phyloP scores from a whole-genome alignment of 2,113 vertebrate genomes.

The Menura novaehollandiae region DNA sequence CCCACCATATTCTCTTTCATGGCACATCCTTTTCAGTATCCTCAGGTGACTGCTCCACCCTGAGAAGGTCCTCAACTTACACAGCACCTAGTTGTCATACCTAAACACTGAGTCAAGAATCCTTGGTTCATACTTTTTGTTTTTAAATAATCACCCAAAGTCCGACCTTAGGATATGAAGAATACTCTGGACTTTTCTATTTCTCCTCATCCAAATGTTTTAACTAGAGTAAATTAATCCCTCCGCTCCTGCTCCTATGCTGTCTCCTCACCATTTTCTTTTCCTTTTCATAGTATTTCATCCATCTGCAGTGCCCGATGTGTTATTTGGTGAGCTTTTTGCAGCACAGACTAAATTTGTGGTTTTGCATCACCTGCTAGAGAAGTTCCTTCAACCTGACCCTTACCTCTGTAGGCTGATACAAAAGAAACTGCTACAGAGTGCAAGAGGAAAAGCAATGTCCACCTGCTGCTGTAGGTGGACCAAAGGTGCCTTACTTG shows the following conservation, averaged over 20 bases:
- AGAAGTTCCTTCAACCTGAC: not conserved
- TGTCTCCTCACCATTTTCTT: not conserved
- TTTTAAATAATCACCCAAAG: not conserved
- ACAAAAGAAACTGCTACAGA: not conserved
- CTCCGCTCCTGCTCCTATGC: not conserved
- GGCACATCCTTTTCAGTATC: not conserved
- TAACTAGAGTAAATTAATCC: not conserved
- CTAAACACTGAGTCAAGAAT: not conserved
- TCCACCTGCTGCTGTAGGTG: not conserved
- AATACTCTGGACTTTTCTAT: not conserved
- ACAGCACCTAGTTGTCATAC: not conserved
- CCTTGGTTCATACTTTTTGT: not conserved
- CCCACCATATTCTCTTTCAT: not conserved
- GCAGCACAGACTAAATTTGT: not conserved
- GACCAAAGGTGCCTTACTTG: not conserved
- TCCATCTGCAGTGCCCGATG: not conserved
- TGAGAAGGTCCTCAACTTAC: not conserved
- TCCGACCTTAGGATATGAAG: not conserved
- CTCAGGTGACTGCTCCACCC: not conserved
- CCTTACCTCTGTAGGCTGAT: not conserved
- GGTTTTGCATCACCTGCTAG: not conserved
- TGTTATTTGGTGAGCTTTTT: not conserved
- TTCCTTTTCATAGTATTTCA: not conserved
- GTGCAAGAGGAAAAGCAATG: not conserved
- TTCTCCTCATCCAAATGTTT: not conserved